Evolutionary conservation across 2,888 invertebrate genomes (phyloP).

Genomic region (Diadegma fenestrale): DNA sequence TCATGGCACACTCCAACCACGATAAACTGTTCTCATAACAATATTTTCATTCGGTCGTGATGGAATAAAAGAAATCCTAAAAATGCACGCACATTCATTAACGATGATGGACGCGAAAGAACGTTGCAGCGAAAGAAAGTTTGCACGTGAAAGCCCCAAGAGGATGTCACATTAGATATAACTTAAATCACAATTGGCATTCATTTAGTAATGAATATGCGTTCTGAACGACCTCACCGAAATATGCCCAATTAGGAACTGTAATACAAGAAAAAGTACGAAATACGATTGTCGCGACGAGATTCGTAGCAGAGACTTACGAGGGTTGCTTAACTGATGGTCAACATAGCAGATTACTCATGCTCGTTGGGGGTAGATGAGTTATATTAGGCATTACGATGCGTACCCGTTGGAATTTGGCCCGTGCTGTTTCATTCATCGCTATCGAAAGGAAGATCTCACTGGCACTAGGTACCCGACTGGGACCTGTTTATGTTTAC

Average conservation of each 20-base stretch:
- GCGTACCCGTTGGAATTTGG: conserved; percentile 69
- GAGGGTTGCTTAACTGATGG: conserved; percentile 18
- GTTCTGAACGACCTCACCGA: background rate
- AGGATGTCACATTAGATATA: conserved; percentile 3
- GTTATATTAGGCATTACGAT: conserved; percentile 65
- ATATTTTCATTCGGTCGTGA: background rate
- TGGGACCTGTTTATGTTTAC: conserved; percentile 82
- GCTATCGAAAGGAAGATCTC: conserved; percentile 67
- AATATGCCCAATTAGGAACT: conserved; percentile 39
- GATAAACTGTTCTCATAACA: background rate
- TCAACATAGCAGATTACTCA: conserved; percentile 49
- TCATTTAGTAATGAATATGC: conserved; percentile 30
- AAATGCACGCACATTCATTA: background rate
- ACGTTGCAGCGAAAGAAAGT: background rate
- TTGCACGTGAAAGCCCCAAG: background rate
- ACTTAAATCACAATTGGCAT: conserved; percentile 13
- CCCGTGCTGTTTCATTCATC: conserved; percentile 64
- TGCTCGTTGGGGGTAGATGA: conserved; percentile 56
- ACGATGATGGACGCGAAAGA: background rate
- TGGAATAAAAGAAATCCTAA: background rate
- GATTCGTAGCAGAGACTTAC: conserved; percentile 6
- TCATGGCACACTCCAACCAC: background rate
- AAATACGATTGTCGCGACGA: conserved; percentile 1
- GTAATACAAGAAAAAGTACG: conserved; percentile 12
- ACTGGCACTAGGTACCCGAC: conserved; percentile 71